Evolutionary conservation across 2,113 vertebrate genomes (phyloP), one percentile per base, ranked within the genome.

Genomic region (Sciurus niger): DNA sequence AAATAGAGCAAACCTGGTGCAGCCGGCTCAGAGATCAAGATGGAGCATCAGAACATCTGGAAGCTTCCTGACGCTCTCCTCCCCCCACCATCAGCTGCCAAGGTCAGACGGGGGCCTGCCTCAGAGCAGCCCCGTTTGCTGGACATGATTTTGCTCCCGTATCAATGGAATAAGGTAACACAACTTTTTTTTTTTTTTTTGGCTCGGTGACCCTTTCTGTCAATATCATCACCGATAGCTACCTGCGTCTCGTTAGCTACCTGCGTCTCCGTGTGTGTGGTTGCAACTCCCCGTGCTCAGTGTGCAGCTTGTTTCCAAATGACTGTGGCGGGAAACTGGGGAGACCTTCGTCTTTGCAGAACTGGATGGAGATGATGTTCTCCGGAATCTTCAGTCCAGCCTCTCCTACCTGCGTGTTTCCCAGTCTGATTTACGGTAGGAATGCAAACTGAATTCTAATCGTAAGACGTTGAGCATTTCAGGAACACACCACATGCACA

Each of bases 161-260:
- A 1, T 32, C 28, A 16, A 10, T 1, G 65, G 74, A 25, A 20
- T n/a, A 18, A 0, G 4, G 0, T 0, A 3, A 10, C 7, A 0
- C 0, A 24, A 24, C 55, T 58, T 20, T 22, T 58, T 55, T 55
- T 20, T 55, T 1, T 65, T 1, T 70, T 18, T 18, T 22, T 9
- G 0, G 53, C 11, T 16, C 1, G 6, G 16, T 4, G 34, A 8
- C 28, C 37, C 43, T 80, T 43, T 25, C 12, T 2, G 2, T 24
- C 28, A 10, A 0, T 30, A 8, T 9, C 7, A 18, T 20, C 0
- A 1, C n/a, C 4, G 37, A 14, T 17, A 20, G 46, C 16, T 10
- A 1, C 2, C 37, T 1, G 0, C 0, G 11, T 51, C 4, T 0
- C 4, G n/a, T n/a, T 17, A 20, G 46, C 16, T 10, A 1, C 2